Percentiles rank a stretch among this genome's conserved stretches.
phyloP scores from a whole-genome alignment of 2,113 vertebrate species.

The Neoarius graeffei region DNA sequence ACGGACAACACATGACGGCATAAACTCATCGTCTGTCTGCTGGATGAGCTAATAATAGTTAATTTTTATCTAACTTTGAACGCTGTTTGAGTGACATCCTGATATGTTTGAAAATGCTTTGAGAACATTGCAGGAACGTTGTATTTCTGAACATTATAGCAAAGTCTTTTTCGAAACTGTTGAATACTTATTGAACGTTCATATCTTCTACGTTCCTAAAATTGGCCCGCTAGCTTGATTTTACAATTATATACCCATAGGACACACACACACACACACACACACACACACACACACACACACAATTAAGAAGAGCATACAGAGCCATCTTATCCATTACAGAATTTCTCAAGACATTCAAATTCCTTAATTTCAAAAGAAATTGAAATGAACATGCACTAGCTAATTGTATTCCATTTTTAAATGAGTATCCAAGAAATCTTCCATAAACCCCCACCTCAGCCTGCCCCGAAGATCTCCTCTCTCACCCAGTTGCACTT shows the following conservation, averaged over 20 bases:
- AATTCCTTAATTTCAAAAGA: neutral
- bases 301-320: neutral
- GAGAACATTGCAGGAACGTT: no score
- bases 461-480: no score
- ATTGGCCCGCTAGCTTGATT: neutral
- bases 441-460: neutral
- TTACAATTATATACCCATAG: neutral
- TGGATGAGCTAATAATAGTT: neutral
- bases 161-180: no score
- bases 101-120: neutral
- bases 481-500: neutral
- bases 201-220: neutral
- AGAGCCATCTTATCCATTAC: neutral
- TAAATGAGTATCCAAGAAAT: constrained; percentile 11
- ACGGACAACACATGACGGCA: no score
- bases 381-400: constrained; percentile 1
- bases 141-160: neutral
- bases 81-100: neutral
- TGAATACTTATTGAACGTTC: neutral
- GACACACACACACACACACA: neutral
- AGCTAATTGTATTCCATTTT: neutral
- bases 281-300: neutral
- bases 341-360: neutral
- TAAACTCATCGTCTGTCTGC: no score
- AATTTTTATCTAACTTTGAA: neutral